Conservation (phyloP, 53 echinoderm and acorn worm species). For the Echinarachnius parma region DNA sequence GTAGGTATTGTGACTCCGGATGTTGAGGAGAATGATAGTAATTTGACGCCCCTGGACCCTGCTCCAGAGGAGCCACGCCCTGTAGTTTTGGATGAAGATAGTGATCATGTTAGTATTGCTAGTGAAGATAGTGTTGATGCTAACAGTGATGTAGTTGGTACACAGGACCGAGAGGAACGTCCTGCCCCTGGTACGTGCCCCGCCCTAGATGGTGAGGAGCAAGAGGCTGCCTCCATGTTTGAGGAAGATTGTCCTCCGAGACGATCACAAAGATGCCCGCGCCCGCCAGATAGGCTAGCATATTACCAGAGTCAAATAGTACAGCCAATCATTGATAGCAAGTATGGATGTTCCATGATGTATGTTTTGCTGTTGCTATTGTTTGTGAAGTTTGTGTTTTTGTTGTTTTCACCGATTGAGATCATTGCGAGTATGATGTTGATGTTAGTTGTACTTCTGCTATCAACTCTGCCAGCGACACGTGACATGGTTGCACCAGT, state of each 20-base stretch:
- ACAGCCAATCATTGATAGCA: neutral
- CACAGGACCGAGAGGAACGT: neutral
- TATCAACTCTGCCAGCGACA: too few relatives aligned
- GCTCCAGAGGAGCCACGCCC: neutral
- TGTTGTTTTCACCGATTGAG: conserved; percentile 8
- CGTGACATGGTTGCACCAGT: too few relatives aligned
- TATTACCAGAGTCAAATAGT: conserved; percentile 8
- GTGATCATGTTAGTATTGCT: neutral
- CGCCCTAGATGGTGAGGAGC: neutral
- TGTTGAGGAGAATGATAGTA: neutral
- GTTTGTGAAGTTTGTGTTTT: conserved; percentile 3
- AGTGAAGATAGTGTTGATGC: conserved; percentile 8
- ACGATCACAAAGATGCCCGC: conserved; percentile 16
- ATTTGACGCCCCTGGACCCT: neutral
- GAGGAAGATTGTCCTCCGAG: conserved; percentile 17
- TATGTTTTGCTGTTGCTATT: neutral
- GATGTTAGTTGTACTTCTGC: too few relatives aligned
- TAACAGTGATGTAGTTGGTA: neutral
- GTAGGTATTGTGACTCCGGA: too few relatives aligned
- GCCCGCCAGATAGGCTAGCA: conserved; percentile 3
- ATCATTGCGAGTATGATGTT: conserved; percentile 8
- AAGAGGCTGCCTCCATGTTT: neutral
- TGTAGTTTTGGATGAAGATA: neutral
- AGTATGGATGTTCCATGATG: neutral
- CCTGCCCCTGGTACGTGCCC: neutral